phyloP scores from a whole-genome alignment of 2,797 vertebrate genomes.

The Megaceryle alcyon region DNA sequence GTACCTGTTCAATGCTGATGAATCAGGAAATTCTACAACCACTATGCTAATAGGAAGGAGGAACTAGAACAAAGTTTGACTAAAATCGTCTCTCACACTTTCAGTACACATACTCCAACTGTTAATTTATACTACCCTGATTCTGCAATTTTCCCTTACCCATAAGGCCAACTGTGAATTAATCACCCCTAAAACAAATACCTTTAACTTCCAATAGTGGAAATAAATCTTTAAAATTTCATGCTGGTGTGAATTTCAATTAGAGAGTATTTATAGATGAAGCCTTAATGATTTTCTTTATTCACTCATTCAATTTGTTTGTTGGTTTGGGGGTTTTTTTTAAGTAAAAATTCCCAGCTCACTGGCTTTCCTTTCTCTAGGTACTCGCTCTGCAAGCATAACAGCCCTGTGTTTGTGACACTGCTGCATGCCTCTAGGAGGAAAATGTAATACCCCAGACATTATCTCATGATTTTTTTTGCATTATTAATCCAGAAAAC shows the following conservation, averaged over 20 bases:
- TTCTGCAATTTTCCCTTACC: constrained; percentile 18
- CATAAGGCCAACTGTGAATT: constrained; percentile 26
- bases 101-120: not conserved
- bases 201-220: constrained; percentile 37
- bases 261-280: constrained; percentile 20
- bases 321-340: not conserved
- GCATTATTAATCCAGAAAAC: not conserved
- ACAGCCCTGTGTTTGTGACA: not conserved
- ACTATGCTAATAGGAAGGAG: not conserved
- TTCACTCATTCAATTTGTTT: not conserved
- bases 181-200: constrained; percentile 56
- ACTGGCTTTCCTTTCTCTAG: not conserved
- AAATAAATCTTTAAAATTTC: constrained; percentile 57
- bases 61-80: not conserved
- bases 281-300: constrained; percentile 25
- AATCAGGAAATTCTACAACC: not conserved
- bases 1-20: not conserved
- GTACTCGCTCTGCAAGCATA: fast-evolving
- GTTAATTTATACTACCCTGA: constrained; percentile 22
- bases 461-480: not conserved
- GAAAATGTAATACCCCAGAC: not conserved
- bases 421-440: not conserved
- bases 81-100: not conserved
- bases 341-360: not conserved
- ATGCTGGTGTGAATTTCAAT: constrained; percentile 45